These are phyloP conservation scores for Gymnogyps californianus DNA, from an alignment of 2,113 vertebrate genomes.

Conservation along the genomic window DNA sequence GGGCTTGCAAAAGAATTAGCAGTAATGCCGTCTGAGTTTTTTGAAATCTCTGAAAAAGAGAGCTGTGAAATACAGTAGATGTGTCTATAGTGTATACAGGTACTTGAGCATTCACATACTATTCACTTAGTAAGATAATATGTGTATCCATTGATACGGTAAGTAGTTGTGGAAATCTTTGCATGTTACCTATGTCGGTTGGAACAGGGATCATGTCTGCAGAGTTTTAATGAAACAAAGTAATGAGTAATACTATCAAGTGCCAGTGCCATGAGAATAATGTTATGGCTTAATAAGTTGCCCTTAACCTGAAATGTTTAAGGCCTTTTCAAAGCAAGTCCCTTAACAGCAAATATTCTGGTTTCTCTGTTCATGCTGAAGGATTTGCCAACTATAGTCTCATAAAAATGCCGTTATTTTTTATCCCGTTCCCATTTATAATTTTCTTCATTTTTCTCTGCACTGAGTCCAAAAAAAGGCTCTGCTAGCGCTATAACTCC, in stretches of 20 bases:
- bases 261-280: not conserved
- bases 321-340: not conserved
- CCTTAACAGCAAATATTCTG: not conserved
- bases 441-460: not conserved
- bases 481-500: not conserved
- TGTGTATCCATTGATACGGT: too few species aligned
- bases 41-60: not conserved
- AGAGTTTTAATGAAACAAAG: not conserved
- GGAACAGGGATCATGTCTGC: not conserved
- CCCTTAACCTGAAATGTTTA: not conserved
- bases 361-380: not conserved
- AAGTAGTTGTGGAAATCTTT: not conserved
- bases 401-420: not conserved
- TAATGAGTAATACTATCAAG: not conserved
- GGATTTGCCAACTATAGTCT: not conserved
- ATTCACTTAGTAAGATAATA: not conserved
- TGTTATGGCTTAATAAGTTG: not conserved
- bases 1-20: not conserved
- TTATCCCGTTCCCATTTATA: not conserved
- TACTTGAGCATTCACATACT: not conserved
- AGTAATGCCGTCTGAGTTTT: rapidly evolving
- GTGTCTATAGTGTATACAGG: not conserved
- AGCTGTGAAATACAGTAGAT: not conserved
- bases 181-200: rapidly evolving
- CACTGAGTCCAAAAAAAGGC: not conserved